Conservation (phyloP, 1,140 invertebrate species). For the Heliconius nattereri region DNA sequence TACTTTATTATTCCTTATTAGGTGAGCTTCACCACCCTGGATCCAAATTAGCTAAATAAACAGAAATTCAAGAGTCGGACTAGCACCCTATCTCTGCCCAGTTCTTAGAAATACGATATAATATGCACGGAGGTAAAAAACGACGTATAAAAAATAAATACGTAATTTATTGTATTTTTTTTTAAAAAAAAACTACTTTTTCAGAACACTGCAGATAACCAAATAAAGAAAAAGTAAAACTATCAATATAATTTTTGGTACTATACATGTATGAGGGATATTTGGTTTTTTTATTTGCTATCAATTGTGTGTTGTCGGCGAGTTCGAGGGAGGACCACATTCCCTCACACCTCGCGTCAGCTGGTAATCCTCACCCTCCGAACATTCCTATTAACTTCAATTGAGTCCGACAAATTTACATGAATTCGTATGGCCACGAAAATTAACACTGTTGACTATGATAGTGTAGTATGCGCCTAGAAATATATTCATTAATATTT, state of each 20-base stretch:
- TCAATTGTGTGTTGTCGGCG: constrained; percentile 66
- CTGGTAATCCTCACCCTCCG: constrained; percentile 75
- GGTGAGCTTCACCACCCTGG: too few relatives aligned
- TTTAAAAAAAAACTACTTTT: not conserved
- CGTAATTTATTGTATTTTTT: too few relatives aligned
- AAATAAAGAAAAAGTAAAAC: constrained; percentile 8
- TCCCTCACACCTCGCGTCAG: constrained; percentile 80
- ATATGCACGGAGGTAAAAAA: too few relatives aligned
- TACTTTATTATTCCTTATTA: too few relatives aligned
- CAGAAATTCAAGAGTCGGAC: too few relatives aligned
- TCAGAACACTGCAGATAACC: not conserved
- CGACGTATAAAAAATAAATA: too few relatives aligned
- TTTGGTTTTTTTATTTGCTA: constrained; percentile 63
- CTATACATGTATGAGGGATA: constrained; percentile 12
- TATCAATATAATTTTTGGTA: not conserved
- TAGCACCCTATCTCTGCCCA: too few relatives aligned
- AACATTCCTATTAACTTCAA: constrained; percentile 79
- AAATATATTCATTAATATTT: too few relatives aligned
- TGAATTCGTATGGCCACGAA: constrained; percentile 57
- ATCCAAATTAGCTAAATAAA: too few relatives aligned
- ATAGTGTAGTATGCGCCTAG: not conserved
- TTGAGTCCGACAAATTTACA: constrained; percentile 80
- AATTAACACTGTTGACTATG: not conserved
- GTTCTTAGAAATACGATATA: too few relatives aligned
- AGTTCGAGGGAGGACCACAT: constrained; percentile 67